Percentiles rank a stretch among this genome's conserved stretches.
These are phyloP conservation scores for Nephotettix cincticeps DNA, from an alignment of 1,140 invertebrate genomes.

Conservation along the genomic window DNA sequence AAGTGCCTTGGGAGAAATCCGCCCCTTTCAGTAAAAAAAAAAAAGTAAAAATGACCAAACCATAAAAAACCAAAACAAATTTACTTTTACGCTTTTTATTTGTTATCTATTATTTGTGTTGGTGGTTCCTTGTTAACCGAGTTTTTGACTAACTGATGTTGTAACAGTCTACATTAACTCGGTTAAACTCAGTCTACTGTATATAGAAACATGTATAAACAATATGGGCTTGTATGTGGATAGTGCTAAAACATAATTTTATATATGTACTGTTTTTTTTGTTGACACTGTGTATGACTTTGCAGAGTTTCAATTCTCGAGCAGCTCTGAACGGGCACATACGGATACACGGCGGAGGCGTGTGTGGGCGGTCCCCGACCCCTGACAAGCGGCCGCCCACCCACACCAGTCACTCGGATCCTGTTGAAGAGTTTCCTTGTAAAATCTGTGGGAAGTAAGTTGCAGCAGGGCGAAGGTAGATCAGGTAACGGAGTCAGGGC, in stretches of 20 bases:
- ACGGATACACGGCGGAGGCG: slow-evolving; percentile 60
- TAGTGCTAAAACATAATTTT: background rate
- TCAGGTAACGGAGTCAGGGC: slow-evolving; percentile 10
- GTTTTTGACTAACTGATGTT: too few relatives aligned
- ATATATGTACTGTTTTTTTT: slow-evolving; percentile 24
- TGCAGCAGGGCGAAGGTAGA: slow-evolving; percentile 30
- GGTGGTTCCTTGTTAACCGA: too few relatives aligned
- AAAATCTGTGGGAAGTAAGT: slow-evolving; percentile 98
- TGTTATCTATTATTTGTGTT: too few relatives aligned
- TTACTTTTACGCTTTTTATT: too few relatives aligned
- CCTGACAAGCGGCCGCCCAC: slow-evolving; percentile 46
- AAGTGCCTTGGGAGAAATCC: too few relatives aligned
- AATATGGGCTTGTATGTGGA: background rate
- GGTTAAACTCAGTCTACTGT: slow-evolving; percentile 29
- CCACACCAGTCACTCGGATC: slow-evolving; percentile 35
- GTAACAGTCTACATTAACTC: too few relatives aligned
- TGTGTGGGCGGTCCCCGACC: slow-evolving; percentile 52
- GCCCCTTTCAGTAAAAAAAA: too few relatives aligned
- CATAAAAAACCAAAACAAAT: too few relatives aligned
- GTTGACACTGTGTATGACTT: slow-evolving; percentile 53
- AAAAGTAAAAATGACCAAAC: too few relatives aligned
- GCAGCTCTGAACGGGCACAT: slow-evolving; percentile 76
- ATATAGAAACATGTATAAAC: background rate
- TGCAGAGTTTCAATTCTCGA: slow-evolving; percentile 77
- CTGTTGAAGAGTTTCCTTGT: slow-evolving; percentile 73